phyloP scores from a whole-genome alignment of 2,113 vertebrate genomes.

The Centropristis striata region DNA sequence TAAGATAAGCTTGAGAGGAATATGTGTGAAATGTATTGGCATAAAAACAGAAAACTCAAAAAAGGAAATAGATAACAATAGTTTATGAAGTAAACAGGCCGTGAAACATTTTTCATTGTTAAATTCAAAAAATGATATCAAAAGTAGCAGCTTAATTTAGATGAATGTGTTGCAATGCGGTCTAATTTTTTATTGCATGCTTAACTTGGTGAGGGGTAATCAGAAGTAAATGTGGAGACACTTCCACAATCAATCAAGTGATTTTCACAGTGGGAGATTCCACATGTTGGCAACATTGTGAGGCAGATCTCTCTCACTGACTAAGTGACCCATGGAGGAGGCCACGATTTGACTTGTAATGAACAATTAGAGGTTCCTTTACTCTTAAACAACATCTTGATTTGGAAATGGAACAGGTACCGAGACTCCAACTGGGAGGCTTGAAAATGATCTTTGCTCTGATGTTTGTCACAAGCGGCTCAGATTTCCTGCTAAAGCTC shows the following conservation, averaged over 20 bases:
- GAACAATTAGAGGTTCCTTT: constrained; percentile 54
- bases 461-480: not conserved
- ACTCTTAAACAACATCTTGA: constrained; percentile 43
- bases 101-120: not conserved
- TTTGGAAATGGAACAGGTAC: constrained; percentile 26
- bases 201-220: constrained; percentile 36
- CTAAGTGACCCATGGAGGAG: constrained; percentile 64
- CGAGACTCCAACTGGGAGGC: not conserved
- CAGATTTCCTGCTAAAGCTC: constrained; percentile 38
- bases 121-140: not conserved
- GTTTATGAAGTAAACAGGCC: not conserved
- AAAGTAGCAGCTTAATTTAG: not conserved
- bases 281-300: constrained; percentile 29
- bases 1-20: too few relatives aligned
- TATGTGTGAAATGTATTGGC: too few relatives aligned
- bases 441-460: not conserved
- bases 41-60: too few relatives aligned
- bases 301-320: constrained; percentile 49
- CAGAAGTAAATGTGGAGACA: constrained; percentile 50
- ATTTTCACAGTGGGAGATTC: constrained; percentile 57
- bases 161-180: not conserved
- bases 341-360: constrained; percentile 65
- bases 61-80: not conserved
- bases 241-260: constrained; percentile 58
- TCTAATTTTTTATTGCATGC: constrained; percentile 9